Evolutionary conservation across 2,113 vertebrate species (phyloP).

Genomic region (Orientallactaga bullata): DNA sequence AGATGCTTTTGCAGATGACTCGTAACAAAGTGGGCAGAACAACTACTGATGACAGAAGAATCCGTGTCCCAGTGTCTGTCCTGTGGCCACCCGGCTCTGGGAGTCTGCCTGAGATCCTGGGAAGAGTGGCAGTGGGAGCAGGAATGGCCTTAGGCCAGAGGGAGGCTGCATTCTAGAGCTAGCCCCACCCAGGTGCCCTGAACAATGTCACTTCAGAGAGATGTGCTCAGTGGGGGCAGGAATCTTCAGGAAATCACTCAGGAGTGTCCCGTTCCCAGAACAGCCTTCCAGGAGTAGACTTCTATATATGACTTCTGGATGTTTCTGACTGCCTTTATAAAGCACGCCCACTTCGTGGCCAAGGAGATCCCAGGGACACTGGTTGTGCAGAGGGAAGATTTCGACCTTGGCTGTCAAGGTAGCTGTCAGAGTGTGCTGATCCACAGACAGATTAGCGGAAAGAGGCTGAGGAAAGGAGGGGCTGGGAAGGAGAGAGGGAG

Average conservation of each 20-base stretch:
- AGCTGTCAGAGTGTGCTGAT: background rate
- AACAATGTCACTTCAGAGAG: background rate
- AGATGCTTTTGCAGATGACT: too few relatives aligned
- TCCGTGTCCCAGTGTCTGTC: rapidly evolving
- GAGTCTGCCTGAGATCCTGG: background rate
- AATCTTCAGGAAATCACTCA: too few relatives aligned
- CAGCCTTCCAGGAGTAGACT: too few relatives aligned
- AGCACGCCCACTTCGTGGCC: background rate
- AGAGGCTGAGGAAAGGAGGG: background rate
- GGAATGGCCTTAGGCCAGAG: rapidly evolving
- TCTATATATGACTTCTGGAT: background rate
- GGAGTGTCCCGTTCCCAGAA: background rate
- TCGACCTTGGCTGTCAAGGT: conserved; percentile 34
- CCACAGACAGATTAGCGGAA: background rate
- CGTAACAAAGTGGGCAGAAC: rapidly evolving
- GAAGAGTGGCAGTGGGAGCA: too few relatives aligned
- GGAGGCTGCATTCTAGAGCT: too few relatives aligned
- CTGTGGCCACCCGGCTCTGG: rapidly evolving
- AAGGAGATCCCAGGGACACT: too few relatives aligned
- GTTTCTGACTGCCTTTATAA: too few relatives aligned
- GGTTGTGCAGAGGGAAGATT: background rate
- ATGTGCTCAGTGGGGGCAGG: rapidly evolving
- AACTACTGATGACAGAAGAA: rapidly evolving
- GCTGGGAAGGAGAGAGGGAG: rapidly evolving
- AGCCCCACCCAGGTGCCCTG: too few relatives aligned